Base-by-base conservation (phyloP, 1,140 invertebrate species). In the Papilio dardanus region DNA sequence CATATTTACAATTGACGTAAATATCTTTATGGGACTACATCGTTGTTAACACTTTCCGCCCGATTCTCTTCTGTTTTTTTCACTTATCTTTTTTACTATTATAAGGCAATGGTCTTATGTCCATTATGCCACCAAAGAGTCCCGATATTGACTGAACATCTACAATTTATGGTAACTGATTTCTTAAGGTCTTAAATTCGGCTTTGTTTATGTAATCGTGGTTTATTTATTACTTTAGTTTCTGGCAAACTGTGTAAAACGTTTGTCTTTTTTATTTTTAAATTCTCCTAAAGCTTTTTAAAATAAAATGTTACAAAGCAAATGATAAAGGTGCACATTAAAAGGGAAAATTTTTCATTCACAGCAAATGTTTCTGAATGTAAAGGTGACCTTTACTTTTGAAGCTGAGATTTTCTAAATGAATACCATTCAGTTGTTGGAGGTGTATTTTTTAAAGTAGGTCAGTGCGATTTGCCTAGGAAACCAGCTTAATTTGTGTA, bases 401-500 rank as follows among this genome's bases (percentile, higher is more conserved):
- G 7, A 40, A 24, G 66, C 66, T 68, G 31, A 35, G 19, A 28
- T 58, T 58, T 58, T 58, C 54, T 58, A 58, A 58, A 58, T 58
- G 54, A 58, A 58, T 58, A 33, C 66, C 66, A 67, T 68, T 68
- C 35, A 68, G 35, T 31, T 68, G 19, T 24, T 35, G 16, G 19
- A 40, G 66, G 66, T 68, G 19, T 68, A 68, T 40, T 68, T 28
- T 40, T 68, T 37, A 24, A 40, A 68, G 33, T 68, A 68, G 66
- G 33, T 68, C 66, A 68, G 5, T 24, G 24, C 4, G 21, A 21
- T 68, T 37, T 24, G 66, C 19, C n/a, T 21, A 21, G 66, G 33
- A 37, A 58, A 58, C 54, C 54, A 33, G 28, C 31, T 33, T 31
- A 33, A n/a, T 66, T 33, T 33, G 30, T 33, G 16, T n/a, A 66